Conservation (phyloP, 2,113 vertebrate species). For the Ivindomyrus marchei region DNA sequence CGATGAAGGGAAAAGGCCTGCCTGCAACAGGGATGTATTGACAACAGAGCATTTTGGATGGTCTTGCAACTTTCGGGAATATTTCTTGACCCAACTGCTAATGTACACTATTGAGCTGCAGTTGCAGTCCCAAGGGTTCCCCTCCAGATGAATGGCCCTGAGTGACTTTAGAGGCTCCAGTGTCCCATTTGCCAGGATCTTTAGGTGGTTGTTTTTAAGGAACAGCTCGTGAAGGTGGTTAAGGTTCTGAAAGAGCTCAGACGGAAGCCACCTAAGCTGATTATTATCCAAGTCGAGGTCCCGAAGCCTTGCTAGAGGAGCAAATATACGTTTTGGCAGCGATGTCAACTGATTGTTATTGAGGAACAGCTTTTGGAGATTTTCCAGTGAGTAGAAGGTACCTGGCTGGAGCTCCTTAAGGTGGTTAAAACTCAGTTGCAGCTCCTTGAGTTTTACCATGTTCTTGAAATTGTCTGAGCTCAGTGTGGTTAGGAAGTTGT, state of each 20-base stretch:
- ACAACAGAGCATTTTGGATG: conserved; percentile 28
- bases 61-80: conserved; percentile 27
- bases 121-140: conserved; percentile 52
- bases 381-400: conserved; percentile 31
- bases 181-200: conserved; percentile 29
- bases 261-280: conserved; percentile 29
- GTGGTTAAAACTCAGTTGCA: conserved; percentile 44
- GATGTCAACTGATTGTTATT: conserved; percentile 41
- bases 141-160: conserved; percentile 32
- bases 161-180: conserved; percentile 35
- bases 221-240: conserved; percentile 38
- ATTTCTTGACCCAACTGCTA: conserved; percentile 41
- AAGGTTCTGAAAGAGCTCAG: conserved; percentile 39
- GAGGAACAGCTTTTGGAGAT: conserved; percentile 43
- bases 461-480: conserved; percentile 24
- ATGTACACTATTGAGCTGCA: conserved; percentile 32
- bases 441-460: conserved; percentile 35
- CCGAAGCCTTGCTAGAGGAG: conserved; percentile 26
- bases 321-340: conserved; percentile 36
- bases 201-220: conserved; percentile 48
- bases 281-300: conserved; percentile 53
- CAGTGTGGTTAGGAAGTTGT: conserved; percentile 35
- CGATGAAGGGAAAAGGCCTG: not conserved
- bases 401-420: conserved; percentile 27
- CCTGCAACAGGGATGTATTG: not conserved